Evolutionary conservation across 2,797 vertebrate species (phyloP), one percentile per base, ranked within the genome.

Genomic region (Rhinogobio ventralis): DNA sequence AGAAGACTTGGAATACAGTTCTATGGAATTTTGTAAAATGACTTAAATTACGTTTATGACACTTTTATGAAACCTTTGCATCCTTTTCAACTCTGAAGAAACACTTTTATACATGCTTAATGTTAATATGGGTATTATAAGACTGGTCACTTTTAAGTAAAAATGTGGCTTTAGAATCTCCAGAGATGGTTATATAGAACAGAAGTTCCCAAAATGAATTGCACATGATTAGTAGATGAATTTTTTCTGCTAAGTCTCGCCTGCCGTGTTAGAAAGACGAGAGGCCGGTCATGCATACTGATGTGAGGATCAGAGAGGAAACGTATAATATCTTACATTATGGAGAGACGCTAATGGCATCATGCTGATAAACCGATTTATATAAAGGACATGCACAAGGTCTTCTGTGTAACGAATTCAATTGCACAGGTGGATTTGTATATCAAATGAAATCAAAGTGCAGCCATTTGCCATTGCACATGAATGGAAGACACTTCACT

Each of bases 141-240:
- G 39, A 49, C 10, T 23, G 4, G 57, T 60, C 51, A 45, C 17
- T 46, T 7, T 51, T 42, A 33, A 36, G 49, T 62, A 76, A 60
- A 57, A 67, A 30, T 9, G 9, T 19, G 28, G 14, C 62, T 68
- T 85, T 85, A n/a, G 23, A 45, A 55, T 85, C 73, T 87, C 57
- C 66, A 28, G n/a, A 53, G 55, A 57, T 64, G 73, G 20, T 71
- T 55, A n/a, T 55, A 46, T 33, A 71, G 33, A 45, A 69, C 20
- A 42, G 75, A 71, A 19, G 66, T 87, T 87, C 71, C 66, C 2
- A 8, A 73, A 67, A 82, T 71, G 81, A 80, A 86, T 45, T 45
- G 45, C 79, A 33, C 45, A 75, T 81, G 75, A 88, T 88, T 73
- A 81, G 85, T 69, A 84, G 88, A 76, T 89, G 71, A 88, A 85